Conservation (phyloP, 2,888 invertebrate species). For the Schizotus pectinicornis region DNA sequence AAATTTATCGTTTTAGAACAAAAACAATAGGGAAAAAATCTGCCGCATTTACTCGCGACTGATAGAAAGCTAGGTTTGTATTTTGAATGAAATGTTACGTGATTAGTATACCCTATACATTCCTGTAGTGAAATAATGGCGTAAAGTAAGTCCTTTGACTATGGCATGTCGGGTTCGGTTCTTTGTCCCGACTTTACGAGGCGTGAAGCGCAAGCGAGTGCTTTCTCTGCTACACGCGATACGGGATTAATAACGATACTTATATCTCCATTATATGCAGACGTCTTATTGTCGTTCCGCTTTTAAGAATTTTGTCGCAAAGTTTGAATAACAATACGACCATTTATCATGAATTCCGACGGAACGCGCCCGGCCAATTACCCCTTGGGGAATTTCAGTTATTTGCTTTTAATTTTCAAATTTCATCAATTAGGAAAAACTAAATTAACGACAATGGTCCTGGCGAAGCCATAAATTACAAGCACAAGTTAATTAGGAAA, state of each 20-base stretch:
- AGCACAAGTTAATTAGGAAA: too few species aligned
- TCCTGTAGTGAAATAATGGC: constrained; percentile 39
- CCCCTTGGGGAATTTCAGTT: neutral
- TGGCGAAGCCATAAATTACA: too few species aligned
- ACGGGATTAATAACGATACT: constrained; percentile 49
- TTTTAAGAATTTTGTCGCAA: constrained; percentile 25
- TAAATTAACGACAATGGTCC: too few species aligned
- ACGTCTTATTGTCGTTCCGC: constrained; percentile 42
- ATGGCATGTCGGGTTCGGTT: constrained; percentile 43
- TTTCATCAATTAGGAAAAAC: neutral
- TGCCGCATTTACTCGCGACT: neutral
- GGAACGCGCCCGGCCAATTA: constrained; percentile 12
- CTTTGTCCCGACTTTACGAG: constrained; percentile 49
- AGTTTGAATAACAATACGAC: constrained; percentile 20
- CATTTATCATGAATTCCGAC: constrained; percentile 16
- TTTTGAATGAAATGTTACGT: constrained; percentile 25
- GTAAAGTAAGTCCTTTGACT: constrained; percentile 45
- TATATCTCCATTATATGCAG: constrained; percentile 48
- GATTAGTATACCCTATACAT: constrained; percentile 31
- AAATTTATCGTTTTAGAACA: constrained; percentile 8
- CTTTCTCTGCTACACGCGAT: constrained; percentile 40
- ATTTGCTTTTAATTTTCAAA: neutral
- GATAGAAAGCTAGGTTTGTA: constrained; percentile 10
- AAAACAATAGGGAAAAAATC: neutral
- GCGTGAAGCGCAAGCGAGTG: constrained; percentile 47